These are phyloP conservation scores for Leptinotarsa defecta DNA, from an alignment of 1,140 invertebrate species.

Conservation along the genomic window DNA sequence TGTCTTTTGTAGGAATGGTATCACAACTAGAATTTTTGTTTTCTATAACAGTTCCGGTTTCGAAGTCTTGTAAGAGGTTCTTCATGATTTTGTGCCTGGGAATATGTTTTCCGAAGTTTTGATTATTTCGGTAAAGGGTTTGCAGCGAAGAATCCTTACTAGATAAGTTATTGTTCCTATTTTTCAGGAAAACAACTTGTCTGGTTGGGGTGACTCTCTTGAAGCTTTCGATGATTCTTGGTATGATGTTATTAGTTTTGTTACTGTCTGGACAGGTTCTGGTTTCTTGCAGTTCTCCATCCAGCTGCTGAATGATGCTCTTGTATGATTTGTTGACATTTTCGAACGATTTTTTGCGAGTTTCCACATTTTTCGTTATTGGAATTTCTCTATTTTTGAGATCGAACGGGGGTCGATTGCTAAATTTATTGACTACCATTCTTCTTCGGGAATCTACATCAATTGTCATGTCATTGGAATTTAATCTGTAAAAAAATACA, in stretches of 20 bases:
- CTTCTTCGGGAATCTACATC: slow-evolving; percentile 32
- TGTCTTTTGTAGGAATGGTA: slow-evolving; percentile 18
- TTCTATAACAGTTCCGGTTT: slow-evolving; percentile 9
- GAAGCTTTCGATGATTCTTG: slow-evolving; percentile 31
- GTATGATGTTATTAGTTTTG: slow-evolving; percentile 29
- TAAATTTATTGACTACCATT: slow-evolving; percentile 36
- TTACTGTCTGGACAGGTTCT: background rate
- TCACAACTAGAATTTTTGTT: slow-evolving; percentile 15
- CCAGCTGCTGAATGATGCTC: slow-evolving; percentile 4
- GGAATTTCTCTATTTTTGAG: slow-evolving; percentile 29
- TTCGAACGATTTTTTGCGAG: background rate
- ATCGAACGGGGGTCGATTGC: slow-evolving; percentile 38
- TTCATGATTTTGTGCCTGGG: slow-evolving; percentile 40
- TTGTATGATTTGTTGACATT: slow-evolving; percentile 16
- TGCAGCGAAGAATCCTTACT: slow-evolving; percentile 33
- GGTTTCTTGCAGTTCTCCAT: background rate
- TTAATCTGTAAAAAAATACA: slow-evolving; percentile 9
- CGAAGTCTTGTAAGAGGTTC: slow-evolving; percentile 35
- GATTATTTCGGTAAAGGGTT: slow-evolving; percentile 33
- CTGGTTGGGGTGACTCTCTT: slow-evolving; percentile 20
- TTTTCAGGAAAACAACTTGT: background rate
- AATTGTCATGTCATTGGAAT: slow-evolving; percentile 28
- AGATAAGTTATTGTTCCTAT: background rate
- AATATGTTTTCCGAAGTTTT: slow-evolving; percentile 35
- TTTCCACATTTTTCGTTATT: background rate